These are phyloP conservation scores for human DNA, from an alignment of 2,113 vertebrate genomes.

Conservation along the genomic window GRCh38 chr9:35492501-35493000, in stretches of 20 bases:
- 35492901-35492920: neutral
- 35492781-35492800: neutral
- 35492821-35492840: neutral
- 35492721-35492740: neutral
- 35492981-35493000: too few relatives aligned
- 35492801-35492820: neutral
- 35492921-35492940: neutral
- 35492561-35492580: neutral
- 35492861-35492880: neutral
- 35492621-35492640: neutral
- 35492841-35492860: neutral
- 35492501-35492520: constrained; percentile 7
- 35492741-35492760: neutral
- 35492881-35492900: neutral
- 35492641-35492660: neutral
- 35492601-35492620: neutral
- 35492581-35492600: neutral
- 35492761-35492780: neutral
- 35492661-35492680: neutral
- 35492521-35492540: constrained; percentile 38
- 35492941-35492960: constrained; percentile 32
- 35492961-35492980: neutral
- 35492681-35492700: neutral
- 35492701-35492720: neutral
- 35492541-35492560: constrained; percentile 49